Conservation (phyloP, 2,888 invertebrate genomes). For the Philaethria dido region DNA sequence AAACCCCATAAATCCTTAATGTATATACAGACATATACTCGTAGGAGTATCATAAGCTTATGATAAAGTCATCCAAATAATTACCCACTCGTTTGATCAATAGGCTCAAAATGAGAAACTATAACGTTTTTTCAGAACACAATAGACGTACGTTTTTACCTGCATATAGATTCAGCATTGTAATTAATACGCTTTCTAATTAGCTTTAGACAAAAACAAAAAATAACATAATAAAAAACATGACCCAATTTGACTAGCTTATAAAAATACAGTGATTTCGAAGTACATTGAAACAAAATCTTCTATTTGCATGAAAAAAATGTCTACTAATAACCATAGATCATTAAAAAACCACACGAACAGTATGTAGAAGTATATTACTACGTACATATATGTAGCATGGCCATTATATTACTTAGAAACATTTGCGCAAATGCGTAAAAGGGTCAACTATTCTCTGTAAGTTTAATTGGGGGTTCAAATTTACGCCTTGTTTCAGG, state of each 20-base stretch:
- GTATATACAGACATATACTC: background rate
- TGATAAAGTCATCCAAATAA: slow-evolving; percentile 11
- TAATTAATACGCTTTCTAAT: slow-evolving; percentile 7
- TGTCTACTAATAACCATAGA: background rate
- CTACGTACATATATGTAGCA: background rate
- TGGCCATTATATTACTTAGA: slow-evolving; percentile 5
- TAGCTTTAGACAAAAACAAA: slow-evolving; percentile 14
- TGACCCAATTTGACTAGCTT: background rate
- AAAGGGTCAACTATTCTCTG: slow-evolving; percentile 9
- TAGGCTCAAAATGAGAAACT: slow-evolving; percentile 10
- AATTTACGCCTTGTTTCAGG: slow-evolving; percentile 79
- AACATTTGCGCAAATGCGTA: slow-evolving; percentile 1
- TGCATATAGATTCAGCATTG: background rate
- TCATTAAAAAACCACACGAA: slow-evolving; percentile 10
- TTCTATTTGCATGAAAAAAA: background rate
- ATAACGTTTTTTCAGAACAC: slow-evolving; percentile 5
- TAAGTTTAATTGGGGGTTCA: slow-evolving; percentile 28
- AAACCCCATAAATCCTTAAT: background rate
- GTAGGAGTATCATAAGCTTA: background rate
- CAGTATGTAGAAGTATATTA: background rate
- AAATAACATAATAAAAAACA: slow-evolving; percentile 6
- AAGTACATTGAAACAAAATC: background rate
- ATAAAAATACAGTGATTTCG: background rate
- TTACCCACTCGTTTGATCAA: slow-evolving; percentile 3
- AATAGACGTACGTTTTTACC: slow-evolving; percentile 3